Conservation (phyloP, 2,888 invertebrate genomes). For the Mycalesis mineus region DNA sequence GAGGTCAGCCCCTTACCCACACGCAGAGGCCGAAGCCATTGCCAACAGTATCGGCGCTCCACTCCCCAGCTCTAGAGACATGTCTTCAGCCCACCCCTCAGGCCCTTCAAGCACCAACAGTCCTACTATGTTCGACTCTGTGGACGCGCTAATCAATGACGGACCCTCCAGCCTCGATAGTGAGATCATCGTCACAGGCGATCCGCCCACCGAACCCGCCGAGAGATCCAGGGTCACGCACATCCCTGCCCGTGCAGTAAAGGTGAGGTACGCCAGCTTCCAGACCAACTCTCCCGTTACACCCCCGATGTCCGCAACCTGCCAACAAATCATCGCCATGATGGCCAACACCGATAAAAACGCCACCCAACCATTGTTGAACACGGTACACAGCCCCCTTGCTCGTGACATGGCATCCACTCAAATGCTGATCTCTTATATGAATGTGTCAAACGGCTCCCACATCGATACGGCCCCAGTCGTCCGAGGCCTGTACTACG, state of each 20-base stretch:
- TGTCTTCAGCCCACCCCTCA: too few relatives aligned
- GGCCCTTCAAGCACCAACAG: too few relatives aligned
- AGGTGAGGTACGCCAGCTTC: background rate
- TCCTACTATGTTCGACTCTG: too few relatives aligned
- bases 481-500: background rate
- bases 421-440: background rate
- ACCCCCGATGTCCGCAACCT: background rate
- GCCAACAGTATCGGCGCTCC: background rate
- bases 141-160: too few relatives aligned
- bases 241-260: background rate
- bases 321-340: background rate
- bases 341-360: background rate
- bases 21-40: background rate
- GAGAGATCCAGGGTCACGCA: background rate
- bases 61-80: too few relatives aligned
- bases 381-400: background rate
- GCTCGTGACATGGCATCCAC: background rate
- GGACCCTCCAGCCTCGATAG: too few relatives aligned
- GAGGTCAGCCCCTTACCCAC: background rate
- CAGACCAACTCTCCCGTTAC: background rate
- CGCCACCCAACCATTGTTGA: background rate
- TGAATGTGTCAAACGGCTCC: background rate
- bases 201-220: background rate
- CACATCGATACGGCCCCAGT: background rate
- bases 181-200: too few relatives aligned